phyloP scores from a whole-genome alignment of 2,113 vertebrate genomes.

The Pollimyrus isidori region DNA sequence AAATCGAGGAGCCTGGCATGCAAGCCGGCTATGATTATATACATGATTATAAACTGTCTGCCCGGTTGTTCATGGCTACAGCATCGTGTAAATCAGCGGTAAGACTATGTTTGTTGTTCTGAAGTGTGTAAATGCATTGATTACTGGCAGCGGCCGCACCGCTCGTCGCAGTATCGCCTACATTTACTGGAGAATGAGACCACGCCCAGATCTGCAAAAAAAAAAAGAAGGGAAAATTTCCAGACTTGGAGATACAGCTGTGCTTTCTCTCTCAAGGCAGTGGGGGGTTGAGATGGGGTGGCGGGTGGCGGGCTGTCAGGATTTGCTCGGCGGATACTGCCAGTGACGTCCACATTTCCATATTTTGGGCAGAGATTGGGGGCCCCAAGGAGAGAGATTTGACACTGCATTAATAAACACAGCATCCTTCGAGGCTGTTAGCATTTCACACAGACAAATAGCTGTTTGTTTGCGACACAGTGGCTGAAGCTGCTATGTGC shows the following conservation, averaged over 20 bases:
- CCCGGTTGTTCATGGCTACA: neutral
- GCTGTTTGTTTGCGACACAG: neutral
- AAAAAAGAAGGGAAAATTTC: neutral
- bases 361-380: neutral
- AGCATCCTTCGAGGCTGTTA: neutral
- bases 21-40: neutral
- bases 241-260: neutral
- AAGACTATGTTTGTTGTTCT: conserved; percentile 38
- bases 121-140: neutral
- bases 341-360: neutral
- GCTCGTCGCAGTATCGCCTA: neutral
- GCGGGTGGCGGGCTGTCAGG: neutral
- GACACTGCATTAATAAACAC: conserved; percentile 12
- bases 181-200: conserved; percentile 28
- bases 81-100: conserved; percentile 33
- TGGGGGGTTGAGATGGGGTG: neutral
- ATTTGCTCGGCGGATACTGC: neutral
- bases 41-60: neutral
- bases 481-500: neutral
- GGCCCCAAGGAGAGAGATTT: conserved; percentile 4
- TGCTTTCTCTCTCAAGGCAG: neutral
- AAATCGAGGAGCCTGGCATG: neutral
- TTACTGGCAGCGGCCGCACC: neutral
- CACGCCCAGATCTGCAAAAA: conserved; percentile 8
- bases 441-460: neutral